Base-by-base conservation (phyloP, 64 coral and sea anemone genomes). In the Acropora yongei region DNA sequence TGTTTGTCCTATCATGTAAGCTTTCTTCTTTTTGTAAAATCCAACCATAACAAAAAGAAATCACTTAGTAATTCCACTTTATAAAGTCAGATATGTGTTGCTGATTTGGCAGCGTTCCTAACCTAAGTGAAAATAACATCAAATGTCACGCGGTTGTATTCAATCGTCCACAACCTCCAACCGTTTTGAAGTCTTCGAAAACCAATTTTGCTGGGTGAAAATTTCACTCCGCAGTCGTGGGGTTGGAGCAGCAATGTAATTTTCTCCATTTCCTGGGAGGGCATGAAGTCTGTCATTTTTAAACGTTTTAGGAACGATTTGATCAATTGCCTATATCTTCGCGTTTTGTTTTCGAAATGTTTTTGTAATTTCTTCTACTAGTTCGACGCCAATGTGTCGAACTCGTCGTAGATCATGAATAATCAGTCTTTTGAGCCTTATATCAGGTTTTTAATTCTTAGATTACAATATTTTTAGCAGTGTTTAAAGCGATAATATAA, bases 71-170 rank as follows among this genome's bases (percentile, higher is more conserved):
- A 30, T 1, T 7, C 43, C 7, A 63, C 44, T 8, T 85, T 85
- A 46, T 9, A 6, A 5, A 65, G 63, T 67, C 3, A 46, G 42
- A 47, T 72, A 16, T 13, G 14, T 47, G 8, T 57, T 57, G 16
- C 16, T 68, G 42, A 44, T 1, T 44, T 13, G 68, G 8, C 41
- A 16, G 68, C 57, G 61, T 57, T 1, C 58, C 13, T 46, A 43
- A 44, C 46, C 0, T 8, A 78, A 78, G 18, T 68, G 65, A 68
- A 85, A 85, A 85, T 65, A 85, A 60, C 79, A 30, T 41, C 51
- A 41, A 61, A 78, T 78, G 75, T 78, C 75, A 78, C 45, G 44
- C 45, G 45, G 40, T 44, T 45, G 39, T 42, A n/a, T 48, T 78
- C 75, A 78, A 1, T 48, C 44, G 44, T 6, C 44, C 75, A 48